phyloP scores from a whole-genome alignment of 2,113 vertebrate genomes.

The Taxidea taxus region DNA sequence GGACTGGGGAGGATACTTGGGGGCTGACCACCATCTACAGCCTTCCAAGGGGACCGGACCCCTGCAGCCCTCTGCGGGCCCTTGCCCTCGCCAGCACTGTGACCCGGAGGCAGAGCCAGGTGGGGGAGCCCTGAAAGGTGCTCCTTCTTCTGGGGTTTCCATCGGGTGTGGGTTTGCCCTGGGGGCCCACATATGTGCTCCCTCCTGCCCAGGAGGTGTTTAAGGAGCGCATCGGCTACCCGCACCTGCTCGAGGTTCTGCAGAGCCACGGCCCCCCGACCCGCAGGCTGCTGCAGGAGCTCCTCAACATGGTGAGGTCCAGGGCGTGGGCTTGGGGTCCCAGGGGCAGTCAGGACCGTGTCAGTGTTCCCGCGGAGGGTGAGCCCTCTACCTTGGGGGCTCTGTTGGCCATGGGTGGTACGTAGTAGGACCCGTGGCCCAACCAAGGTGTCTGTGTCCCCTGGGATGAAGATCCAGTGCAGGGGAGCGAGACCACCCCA shows the following conservation, averaged over 20 bases:
- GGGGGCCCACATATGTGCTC: neutral
- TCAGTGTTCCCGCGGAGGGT: neutral
- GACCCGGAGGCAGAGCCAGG: neutral
- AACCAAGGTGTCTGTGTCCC: neutral
- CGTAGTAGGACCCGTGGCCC: neutral
- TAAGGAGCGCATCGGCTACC: slow-evolving; percentile 96
- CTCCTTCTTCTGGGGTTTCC: neutral
- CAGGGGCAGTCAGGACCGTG: neutral
- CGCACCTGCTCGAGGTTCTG: slow-evolving; percentile 93
- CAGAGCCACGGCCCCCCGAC: slow-evolving; percentile 94
- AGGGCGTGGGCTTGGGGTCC: neutral
- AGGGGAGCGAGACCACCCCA: neutral
- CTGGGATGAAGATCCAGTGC: neutral
- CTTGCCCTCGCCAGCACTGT: neutral
- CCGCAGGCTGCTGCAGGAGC: slow-evolving; percentile 92
- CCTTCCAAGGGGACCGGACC: neutral
- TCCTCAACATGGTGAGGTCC: slow-evolving; percentile 95
- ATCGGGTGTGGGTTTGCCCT: rapidly evolving
- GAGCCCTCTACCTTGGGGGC: neutral
- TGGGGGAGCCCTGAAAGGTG: neutral
- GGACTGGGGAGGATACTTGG: neutral
- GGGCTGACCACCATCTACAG: neutral
- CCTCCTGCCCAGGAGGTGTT: slow-evolving; percentile 91
- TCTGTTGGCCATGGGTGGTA: neutral
- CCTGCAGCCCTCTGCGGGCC: neutral